Evolutionary conservation across 2,797 vertebrate genomes (phyloP).

Genomic region (Rhynchonycteris naso): DNA sequence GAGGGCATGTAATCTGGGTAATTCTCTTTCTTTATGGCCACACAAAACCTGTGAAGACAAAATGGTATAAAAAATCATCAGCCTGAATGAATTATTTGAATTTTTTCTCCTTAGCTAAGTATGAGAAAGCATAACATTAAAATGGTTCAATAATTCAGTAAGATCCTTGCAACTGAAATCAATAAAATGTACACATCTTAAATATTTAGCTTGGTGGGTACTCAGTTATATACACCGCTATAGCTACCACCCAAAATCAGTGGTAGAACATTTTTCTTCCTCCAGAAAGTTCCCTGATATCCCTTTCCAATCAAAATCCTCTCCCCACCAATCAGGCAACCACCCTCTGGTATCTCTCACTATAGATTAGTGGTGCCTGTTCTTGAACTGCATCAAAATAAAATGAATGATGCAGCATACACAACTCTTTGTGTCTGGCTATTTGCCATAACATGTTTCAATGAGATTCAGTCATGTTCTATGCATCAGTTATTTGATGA

Average conservation of each 20-base stretch:
- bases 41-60: constrained; percentile 91
- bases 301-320: background rate
- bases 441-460: background rate
- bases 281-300: background rate
- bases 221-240: background rate
- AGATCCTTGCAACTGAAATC: constrained; percentile 14
- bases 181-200: background rate
- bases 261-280: background rate
- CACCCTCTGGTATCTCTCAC: background rate
- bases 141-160: background rate
- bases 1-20: constrained; percentile 97
- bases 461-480: background rate
- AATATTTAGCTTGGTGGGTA: background rate
- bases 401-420: no score
- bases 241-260: background rate
- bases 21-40: constrained; percentile 97
- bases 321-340: background rate
- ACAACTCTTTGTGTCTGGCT: background rate
- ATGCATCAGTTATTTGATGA: background rate
- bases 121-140: background rate
- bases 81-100: background rate
- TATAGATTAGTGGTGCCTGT: background rate
- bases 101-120: background rate
- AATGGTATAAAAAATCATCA: background rate
- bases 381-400: background rate